Conservation (phyloP, 2,888 invertebrate genomes). For the Phytoseiulus persimilis region DNA sequence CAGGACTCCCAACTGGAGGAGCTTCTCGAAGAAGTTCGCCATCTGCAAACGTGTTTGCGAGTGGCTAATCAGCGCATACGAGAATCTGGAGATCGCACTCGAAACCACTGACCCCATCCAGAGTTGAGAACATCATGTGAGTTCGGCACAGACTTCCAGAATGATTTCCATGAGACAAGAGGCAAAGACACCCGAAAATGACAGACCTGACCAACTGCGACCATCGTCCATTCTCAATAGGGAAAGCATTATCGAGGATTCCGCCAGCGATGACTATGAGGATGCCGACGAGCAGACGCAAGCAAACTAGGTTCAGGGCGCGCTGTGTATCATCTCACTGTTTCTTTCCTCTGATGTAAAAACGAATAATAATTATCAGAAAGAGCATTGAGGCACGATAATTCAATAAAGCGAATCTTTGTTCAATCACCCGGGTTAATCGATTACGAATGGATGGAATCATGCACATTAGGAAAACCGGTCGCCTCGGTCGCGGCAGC, state of each 20-base stretch:
- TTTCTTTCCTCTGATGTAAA: neutral
- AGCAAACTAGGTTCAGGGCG: neutral
- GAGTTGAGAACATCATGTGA: constrained; percentile 34
- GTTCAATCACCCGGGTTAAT: neutral
- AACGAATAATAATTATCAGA: neutral
- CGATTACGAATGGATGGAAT: too few species aligned
- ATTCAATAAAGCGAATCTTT: neutral
- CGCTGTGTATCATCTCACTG: neutral
- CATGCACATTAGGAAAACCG: too few species aligned
- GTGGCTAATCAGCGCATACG: constrained; percentile 23
- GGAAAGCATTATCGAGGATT: constrained; percentile 37
- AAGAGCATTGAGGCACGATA: neutral
- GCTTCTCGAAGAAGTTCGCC: constrained; percentile 25
- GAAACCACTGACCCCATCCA: constrained; percentile 33
- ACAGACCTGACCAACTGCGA: too few species aligned
- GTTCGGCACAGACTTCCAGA: neutral
- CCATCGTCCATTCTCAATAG: too few species aligned
- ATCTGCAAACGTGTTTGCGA: constrained; percentile 22
- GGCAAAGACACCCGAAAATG: too few species aligned
- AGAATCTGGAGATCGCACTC: constrained; percentile 27
- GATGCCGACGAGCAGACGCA: neutral
- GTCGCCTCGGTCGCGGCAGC: too few species aligned
- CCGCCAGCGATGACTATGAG: constrained; percentile 28
- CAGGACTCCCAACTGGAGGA: constrained; percentile 36
- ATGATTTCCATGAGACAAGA: neutral